phyloP scores from a whole-genome alignment of 2,113 vertebrate genomes.

The Syngnathus floridae region DNA sequence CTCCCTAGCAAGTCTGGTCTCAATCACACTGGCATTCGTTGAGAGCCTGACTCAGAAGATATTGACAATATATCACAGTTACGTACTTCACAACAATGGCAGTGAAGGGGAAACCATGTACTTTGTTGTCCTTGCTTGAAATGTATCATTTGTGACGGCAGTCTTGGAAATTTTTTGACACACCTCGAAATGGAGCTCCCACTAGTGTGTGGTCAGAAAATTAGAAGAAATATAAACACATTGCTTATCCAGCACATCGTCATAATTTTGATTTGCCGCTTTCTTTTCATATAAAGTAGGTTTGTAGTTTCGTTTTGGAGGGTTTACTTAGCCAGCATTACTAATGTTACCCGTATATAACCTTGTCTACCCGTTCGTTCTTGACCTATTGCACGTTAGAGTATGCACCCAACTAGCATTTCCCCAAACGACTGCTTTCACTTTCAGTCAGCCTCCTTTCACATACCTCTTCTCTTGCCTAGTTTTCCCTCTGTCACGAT shows the following conservation, averaged over 20 bases:
- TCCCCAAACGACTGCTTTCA: slow-evolving; percentile 18
- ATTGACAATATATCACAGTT: not conserved
- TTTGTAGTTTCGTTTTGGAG: slow-evolving; percentile 1
- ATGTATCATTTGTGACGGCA: too few species aligned
- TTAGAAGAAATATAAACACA: slow-evolving; percentile 26
- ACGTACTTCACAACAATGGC: not conserved
- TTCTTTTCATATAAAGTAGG: not conserved
- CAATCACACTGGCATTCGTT: too few species aligned
- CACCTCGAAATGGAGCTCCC: not conserved
- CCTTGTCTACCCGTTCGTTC: slow-evolving; percentile 34
- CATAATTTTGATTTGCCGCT: not conserved
- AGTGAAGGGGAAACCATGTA: not conserved
- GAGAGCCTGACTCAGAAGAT: too few species aligned
- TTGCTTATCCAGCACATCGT: slow-evolving; percentile 51
- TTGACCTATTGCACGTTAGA: slow-evolving; percentile 44
- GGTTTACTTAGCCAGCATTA: slow-evolving; percentile 30
- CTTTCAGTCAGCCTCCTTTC: slow-evolving; percentile 44
- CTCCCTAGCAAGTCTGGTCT: too few species aligned
- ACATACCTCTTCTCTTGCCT: slow-evolving; percentile 49
- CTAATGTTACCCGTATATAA: slow-evolving; percentile 27
- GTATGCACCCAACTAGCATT: slow-evolving; percentile 39
- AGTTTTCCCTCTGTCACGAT: slow-evolving; percentile 37
- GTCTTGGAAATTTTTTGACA: not conserved
- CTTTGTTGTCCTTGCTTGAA: not conserved
- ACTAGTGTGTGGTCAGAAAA: slow-evolving; percentile 23